Conservation (phyloP, 2,797 vertebrate genomes). For the Enoplosus armatus region DNA sequence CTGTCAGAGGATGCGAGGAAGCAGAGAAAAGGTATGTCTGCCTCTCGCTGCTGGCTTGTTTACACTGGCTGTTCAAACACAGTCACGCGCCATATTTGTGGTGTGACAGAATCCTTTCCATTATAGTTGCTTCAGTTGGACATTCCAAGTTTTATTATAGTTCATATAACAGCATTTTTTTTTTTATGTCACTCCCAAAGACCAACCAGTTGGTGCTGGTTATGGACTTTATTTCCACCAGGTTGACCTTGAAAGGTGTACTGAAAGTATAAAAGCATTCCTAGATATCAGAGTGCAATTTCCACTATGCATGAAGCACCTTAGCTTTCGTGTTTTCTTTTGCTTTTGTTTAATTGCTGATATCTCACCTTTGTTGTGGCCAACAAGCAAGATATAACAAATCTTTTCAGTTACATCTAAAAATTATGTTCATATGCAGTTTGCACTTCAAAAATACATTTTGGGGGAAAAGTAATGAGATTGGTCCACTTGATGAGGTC, state of each 20-base stretch:
- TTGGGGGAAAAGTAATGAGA: background rate
- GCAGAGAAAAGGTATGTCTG: constrained; percentile 78
- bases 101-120: background rate
- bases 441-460: background rate
- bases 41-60: background rate
- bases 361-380: too few species aligned
- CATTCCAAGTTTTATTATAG: background rate
- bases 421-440: background rate
- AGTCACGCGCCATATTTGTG: background rate
- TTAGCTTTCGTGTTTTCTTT: background rate
- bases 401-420: too few species aligned
- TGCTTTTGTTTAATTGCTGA: too few species aligned
- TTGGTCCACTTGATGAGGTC: background rate
- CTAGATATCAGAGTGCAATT: background rate
- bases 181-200: background rate
- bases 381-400: too few species aligned
- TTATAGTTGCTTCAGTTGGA: background rate
- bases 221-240: background rate
- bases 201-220: background rate
- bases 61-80: background rate
- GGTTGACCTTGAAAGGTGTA: too few species aligned
- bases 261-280: background rate
- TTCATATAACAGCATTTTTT: background rate
- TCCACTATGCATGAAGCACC: background rate
- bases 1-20: constrained; percentile 82